Percentiles rank a stretch among this genome's conserved stretches.
phyloP scores from a whole-genome alignment of 2,113 vertebrate genomes.

The Rhinopomastus cyanomelas region DNA sequence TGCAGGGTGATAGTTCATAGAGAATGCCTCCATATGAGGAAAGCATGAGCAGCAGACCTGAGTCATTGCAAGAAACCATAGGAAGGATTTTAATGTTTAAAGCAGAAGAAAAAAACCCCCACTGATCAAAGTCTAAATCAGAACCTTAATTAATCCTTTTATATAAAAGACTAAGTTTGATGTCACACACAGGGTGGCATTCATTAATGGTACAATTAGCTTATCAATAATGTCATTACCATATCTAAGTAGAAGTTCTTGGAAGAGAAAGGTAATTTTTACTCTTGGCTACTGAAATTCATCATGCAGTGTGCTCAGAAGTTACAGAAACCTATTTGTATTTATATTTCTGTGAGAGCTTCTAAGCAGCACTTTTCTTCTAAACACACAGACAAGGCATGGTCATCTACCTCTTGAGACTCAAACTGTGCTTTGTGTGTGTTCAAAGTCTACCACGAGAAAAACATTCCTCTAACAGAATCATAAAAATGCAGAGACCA shows the following conservation, averaged over 20 bases:
- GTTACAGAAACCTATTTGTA: background rate
- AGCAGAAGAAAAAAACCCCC: background rate
- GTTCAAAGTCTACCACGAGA: background rate
- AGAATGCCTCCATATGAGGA: conserved; percentile 47
- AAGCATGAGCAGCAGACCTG: conserved; percentile 19
- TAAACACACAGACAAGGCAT: background rate
- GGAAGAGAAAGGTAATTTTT: background rate
- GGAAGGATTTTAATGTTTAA: background rate
- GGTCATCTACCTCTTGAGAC: background rate
- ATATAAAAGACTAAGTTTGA: background rate
- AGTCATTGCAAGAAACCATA: background rate
- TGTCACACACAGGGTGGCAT: background rate
- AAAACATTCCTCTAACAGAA: background rate
- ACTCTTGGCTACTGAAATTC: background rate
- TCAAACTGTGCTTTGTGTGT: background rate
- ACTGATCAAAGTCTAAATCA: background rate
- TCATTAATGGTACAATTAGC: background rate
- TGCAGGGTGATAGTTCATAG: background rate
- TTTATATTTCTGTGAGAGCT: background rate
- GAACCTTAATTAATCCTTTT: background rate
- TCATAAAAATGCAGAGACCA: conserved; percentile 1
- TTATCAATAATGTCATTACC: background rate
- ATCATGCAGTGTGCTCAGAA: background rate
- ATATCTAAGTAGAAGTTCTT: background rate
- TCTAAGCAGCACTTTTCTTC: background rate